Evolutionary conservation across 2,888 invertebrate species (phyloP), one percentile per base, ranked within the genome.

Genomic region (Tinea semifulvella): DNA sequence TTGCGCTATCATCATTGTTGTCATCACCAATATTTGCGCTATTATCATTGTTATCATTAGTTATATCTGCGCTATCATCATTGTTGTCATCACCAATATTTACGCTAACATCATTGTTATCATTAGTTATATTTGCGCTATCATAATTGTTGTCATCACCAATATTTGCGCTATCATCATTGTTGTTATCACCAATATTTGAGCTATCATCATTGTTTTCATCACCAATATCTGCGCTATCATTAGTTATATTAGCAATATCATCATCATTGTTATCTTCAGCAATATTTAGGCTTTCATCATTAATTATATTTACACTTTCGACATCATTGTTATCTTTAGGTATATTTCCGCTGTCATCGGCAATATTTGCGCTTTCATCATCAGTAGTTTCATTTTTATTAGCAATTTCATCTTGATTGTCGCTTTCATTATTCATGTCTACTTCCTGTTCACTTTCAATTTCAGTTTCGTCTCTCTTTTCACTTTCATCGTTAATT

Each of bases 11-110:
- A 35, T 35, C 27, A 35, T 48, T 42, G 10, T 51, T 27, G 17
- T 49, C 45, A 47, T 50, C 39, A 48, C 39, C 47, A 48, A 51
- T 49, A 11, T 50, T 48, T 19, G 52, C 51, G 36, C 22, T 49
- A 42, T 53, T 47, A 17, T 50, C 47, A n/a, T n/a, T n/a, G 11
- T 14, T n/a, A 14, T 26, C 16, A 27, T 27, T 16, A 8, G 7
- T 17, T 16, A 14, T 16, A 27, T 42, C 22, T 3, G 4, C 39
- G 22, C 19, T 20, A 8, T 40, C 28, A 39, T 26, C 49, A 45
- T 47, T 47, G 10, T 48, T 50, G 42, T 46, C 46, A 46, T 49
- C 35, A 22, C 47, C 17, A 17, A 18, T 35, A 11, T 16, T 13
- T 3, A 8, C 10, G 5, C 17, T 16, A 7, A 3, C 17, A 4